These are phyloP conservation scores for Brachyalestes nurse DNA, from an alignment of 2,797 vertebrate genomes.

Conservation along the genomic window DNA sequence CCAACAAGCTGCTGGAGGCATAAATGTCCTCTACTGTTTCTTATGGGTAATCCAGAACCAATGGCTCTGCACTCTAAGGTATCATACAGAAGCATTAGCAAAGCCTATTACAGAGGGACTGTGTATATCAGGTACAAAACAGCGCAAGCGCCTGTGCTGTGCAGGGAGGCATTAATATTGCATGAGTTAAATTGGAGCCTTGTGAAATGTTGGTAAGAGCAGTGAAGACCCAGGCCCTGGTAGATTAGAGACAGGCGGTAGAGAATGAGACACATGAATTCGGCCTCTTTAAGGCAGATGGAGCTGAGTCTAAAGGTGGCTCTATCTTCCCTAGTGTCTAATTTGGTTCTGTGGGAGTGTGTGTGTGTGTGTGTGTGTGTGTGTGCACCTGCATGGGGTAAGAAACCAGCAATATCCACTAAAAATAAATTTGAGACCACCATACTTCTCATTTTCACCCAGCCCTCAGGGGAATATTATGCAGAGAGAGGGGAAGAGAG, in stretches of 20 bases:
- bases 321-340: conserved; percentile 37
- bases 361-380: conserved; percentile 31
- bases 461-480: conserved; percentile 66
- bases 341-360: conserved; percentile 21
- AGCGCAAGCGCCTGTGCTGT: not conserved
- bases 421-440: conserved; percentile 77
- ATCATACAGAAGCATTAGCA: not conserved
- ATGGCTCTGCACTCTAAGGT: not conserved
- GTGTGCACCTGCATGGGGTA: conserved; percentile 61
- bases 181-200: conserved; percentile 8
- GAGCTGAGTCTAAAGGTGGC: conserved; percentile 25
- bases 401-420: conserved; percentile 64
- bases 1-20: conserved; percentile 5
- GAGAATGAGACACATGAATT: conserved; percentile 31
- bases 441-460: conserved; percentile 73
- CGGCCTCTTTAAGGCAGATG: conserved; percentile 50
- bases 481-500: conserved; percentile 34
- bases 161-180: conserved; percentile 1
- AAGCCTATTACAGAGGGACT: conserved; percentile 1
- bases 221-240: not conserved
- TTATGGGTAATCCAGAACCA: conserved; percentile 20
- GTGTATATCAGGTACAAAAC: conserved; percentile 13
- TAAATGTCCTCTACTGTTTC: conserved; percentile 4
- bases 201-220: conserved; percentile 27
- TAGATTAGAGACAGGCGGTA: conserved; percentile 34